Base-by-base conservation (phyloP, 2,888 invertebrate species). In the Drosophila atripex region DNA sequence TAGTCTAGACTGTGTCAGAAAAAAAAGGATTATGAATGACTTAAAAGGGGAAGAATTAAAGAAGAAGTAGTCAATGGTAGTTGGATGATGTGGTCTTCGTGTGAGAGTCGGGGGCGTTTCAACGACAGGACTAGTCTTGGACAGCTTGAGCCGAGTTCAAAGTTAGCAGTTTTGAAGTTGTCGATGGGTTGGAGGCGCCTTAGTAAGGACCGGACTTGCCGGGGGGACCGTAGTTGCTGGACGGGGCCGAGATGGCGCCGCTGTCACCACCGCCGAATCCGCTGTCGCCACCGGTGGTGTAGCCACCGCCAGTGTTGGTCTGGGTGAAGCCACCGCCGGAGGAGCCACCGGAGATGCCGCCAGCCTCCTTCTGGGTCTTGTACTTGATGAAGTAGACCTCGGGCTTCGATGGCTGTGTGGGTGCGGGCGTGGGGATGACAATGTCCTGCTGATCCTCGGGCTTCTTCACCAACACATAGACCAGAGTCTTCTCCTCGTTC, bases 391-490 rank as follows among this genome's bases (percentile, higher is more conserved):
- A 97, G 94, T 97, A 97, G 61, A 97, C 97, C 92, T 97, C 97
- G 61, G 97, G 97, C 93, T 97, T 97, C 91, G 95, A 94, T 75
- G 97, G 97, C 89, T 95, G 95, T 54, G 96, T 96, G 52, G 97
- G 96, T 1, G 94, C 94, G 12, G 95, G 93, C 12, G 95, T 94
- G 49, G 96, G 96, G 80, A 97, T 94, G 83, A 93, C 93, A 91
- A 97, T 95, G 86, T 96, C 96, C 77, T 95, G 96, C 74, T 95
- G 95, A 71, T 96, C 96, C 89, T 97, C 97, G 87, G 97, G 97
- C 90, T 95, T 96, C 94, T 97, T 97, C 85, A 97, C 96, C 92
- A 97, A 92, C 32, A 97, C 97, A 92, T 97, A 97, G 86, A 97
- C 96, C 76, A 97, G 93, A 56, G 97, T 97, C 93, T 97, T 97